A percentile compares a stretch with the other conserved stretches of the same genome.
phyloP scores from a whole-genome alignment of 2,113 vertebrate species.

The Archilochus colubris region DNA sequence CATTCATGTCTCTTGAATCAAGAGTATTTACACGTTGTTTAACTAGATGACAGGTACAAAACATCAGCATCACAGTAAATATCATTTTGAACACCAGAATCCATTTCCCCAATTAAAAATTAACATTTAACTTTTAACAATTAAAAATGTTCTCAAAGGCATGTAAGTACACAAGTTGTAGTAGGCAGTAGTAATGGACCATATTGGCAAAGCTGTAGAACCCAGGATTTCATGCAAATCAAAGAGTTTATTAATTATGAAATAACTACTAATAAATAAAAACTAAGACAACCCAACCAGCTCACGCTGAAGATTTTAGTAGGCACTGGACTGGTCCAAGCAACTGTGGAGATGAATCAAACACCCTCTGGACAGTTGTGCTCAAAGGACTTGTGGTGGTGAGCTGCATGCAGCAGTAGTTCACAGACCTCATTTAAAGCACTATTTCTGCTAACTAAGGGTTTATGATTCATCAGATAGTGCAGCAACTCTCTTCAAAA shows the following conservation, averaged over 20 bases:
- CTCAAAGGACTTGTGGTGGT: fast-evolving
- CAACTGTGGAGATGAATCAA: neutral
- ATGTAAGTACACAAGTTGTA: slow-evolving; percentile 54
- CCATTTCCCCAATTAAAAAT: slow-evolving; percentile 53
- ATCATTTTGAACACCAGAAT: slow-evolving; percentile 63
- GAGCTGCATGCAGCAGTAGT: neutral
- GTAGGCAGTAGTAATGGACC: slow-evolving; percentile 66
- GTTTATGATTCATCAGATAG: neutral
- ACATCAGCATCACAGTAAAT: slow-evolving; percentile 35
- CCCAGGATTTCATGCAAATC: slow-evolving; percentile 30
- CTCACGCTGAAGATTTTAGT: neutral
- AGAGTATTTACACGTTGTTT: slow-evolving; percentile 45
- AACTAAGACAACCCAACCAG: neutral
- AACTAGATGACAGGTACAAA: slow-evolving; percentile 60
- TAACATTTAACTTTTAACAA: slow-evolving; percentile 35
- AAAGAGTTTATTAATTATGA: neutral
- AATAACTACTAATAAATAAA: neutral
- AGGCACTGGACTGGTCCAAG: neutral
- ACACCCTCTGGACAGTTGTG: neutral
- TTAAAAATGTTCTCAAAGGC: slow-evolving; percentile 61
- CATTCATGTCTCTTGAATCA: slow-evolving; percentile 51
- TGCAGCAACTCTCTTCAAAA: neutral
- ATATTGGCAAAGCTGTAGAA: slow-evolving; percentile 62
- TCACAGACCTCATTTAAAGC: neutral
- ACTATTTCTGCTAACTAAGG: neutral